A percentile compares a stretch with the other conserved stretches of the same genome.
Conservation (phyloP, 2,888 invertebrate species). For the Sarcophaga variegata region DNA sequence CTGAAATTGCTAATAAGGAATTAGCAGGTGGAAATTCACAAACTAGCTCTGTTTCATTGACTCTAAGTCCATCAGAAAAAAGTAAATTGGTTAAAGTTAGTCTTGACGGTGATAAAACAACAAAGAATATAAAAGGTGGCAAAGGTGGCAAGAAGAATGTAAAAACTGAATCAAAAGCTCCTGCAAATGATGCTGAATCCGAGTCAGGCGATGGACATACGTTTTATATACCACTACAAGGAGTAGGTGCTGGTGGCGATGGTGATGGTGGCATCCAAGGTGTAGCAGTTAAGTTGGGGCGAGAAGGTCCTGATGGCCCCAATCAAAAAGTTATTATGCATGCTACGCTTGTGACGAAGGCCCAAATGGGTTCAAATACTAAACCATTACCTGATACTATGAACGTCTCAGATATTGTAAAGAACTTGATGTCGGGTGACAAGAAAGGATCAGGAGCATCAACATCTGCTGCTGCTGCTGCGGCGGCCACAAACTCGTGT, state of each 20-base stretch:
- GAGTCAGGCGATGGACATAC: conserved; percentile 83
- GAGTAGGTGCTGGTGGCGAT: conserved; percentile 77
- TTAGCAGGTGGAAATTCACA: conserved; percentile 75
- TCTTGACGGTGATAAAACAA: conserved; percentile 80
- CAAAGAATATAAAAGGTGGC: conserved; percentile 69
- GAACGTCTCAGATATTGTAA: conserved; percentile 81
- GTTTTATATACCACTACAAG: conserved; percentile 86
- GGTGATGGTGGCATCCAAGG: conserved; percentile 84
- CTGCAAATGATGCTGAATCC: conserved; percentile 81
- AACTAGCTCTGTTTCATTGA: conserved; percentile 79
- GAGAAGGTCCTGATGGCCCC: conserved; percentile 85
- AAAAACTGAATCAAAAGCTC: conserved; percentile 58
- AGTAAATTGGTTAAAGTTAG: conserved; percentile 84
- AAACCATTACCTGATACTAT: conserved; percentile 80
- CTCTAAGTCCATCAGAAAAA: conserved; percentile 81
- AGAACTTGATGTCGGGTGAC: conserved; percentile 76
- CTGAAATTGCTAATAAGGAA: conserved; percentile 75
- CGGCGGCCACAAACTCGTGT: conserved; percentile 70
- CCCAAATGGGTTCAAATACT: conserved; percentile 82
- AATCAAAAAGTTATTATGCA: conserved; percentile 85
- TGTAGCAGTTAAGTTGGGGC: conserved; percentile 86
- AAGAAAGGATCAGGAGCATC: conserved; percentile 56
- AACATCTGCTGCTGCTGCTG: conserved; percentile 69
- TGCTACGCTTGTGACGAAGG: conserved; percentile 86
- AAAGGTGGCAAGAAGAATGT: conserved; percentile 55